Evolutionary conservation across 2,113 vertebrate species (phyloP), one percentile per base, ranked within the genome.

Genomic region (Climacteris rufus): DNA sequence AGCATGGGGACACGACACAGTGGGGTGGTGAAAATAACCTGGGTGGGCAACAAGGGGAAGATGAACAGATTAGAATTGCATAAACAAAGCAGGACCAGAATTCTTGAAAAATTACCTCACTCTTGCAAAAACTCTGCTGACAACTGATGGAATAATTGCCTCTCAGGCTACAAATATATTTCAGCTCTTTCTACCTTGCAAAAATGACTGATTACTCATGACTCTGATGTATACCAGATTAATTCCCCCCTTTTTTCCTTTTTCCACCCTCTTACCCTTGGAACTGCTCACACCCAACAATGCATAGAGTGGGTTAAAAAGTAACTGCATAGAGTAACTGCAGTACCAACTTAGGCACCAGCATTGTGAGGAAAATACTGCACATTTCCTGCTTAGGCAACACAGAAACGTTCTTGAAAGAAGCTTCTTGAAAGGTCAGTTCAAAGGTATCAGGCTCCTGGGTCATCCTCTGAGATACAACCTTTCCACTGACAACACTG

Each of bases 291-390:
- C 3, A 20, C 6, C 4, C 40, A 75, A 10, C 24, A 35, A 7
- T 0, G 2, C 2, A 7, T 49, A 42, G 7, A 42, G 31, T 12
- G 24, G 16, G 39, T 70, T 61, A 86, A 28, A 66, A 25, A 66
- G 21, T 35, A 56, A 47, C 33, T 65, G 64, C 60, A 69, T 0
- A 14, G 22, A 64, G 12, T 40, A 77, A 74, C 49, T 14, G 40
- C 17, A 31, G 47, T 8, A 52, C 35, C 28, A 75, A 79, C 15
- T 2, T 18, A 39, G 31, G 31, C 33, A 31, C 12, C 42, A 15
- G 20, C 0, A 0, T 3, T 25, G 21, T 2, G 18, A 11, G 2
- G 12, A 56, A 72, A 64, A 81, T 1, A 21, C 4, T 6, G 7
- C 30, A 6, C 10, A 74, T 56, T 69, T 81, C 35, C 33, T 28